These are phyloP conservation scores for Xestia rhomboidea DNA, from an alignment of 2,888 invertebrate species.

Conservation along the genomic window DNA sequence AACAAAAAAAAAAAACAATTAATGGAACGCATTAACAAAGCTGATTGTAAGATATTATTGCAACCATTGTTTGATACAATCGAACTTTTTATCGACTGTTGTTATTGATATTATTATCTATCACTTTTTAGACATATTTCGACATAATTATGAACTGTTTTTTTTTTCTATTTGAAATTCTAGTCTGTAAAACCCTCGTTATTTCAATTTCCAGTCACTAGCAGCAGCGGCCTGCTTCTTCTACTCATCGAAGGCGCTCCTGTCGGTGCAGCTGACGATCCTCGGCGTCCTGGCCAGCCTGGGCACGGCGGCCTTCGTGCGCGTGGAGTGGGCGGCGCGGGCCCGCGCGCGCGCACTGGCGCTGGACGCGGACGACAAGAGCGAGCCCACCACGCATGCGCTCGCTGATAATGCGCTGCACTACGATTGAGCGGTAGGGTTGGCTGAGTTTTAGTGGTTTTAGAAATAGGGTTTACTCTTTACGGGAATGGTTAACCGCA, in stretches of 20 bases:
- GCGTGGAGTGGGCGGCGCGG: slow-evolving; percentile 92
- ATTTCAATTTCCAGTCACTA: slow-evolving; percentile 91
- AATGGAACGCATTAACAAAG: no score
- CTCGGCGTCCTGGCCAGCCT: slow-evolving; percentile 93
- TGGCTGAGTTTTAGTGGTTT: slow-evolving; percentile 41
- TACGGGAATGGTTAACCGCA: not conserved
- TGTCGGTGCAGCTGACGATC: slow-evolving; percentile 94
- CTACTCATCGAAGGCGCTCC: slow-evolving; percentile 93
- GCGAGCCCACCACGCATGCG: slow-evolving; percentile 78
- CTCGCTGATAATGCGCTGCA: slow-evolving; percentile 84
- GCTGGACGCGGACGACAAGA: slow-evolving; percentile 79
- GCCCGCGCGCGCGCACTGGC: slow-evolving; percentile 80
- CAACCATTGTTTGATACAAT: no score
- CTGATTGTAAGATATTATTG: no score
- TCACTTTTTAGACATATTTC: no score
- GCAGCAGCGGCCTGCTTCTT: slow-evolving; percentile 96
- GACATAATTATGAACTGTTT: no score
- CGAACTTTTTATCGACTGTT: no score
- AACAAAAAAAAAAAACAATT: no score
- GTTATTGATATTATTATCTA: no score
- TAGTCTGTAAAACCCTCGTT: not conserved
- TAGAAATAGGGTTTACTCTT: slow-evolving; percentile 28
- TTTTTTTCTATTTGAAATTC: no score
- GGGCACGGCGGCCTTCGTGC: slow-evolving; percentile 94
- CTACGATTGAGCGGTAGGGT: slow-evolving; percentile 78